A percentile compares a stretch with the other conserved stretches of the same genome.
Evolutionary conservation across 2,113 vertebrate species (phyloP).

Genomic region (Neofelis nebulosa): DNA sequence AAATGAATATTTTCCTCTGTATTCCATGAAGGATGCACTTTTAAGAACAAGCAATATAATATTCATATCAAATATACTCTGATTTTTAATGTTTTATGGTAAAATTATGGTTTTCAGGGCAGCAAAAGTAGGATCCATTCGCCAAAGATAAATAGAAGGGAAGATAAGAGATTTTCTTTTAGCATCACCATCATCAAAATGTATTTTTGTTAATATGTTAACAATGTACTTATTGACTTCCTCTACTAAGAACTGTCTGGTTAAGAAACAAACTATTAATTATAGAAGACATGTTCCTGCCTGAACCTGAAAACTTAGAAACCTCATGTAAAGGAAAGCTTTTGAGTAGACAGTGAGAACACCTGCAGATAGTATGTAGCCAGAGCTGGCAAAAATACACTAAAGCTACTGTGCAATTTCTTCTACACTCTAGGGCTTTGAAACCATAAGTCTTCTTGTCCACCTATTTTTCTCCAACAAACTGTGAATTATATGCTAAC

Average conservation of each 20-base stretch:
- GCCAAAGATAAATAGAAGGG: background rate
- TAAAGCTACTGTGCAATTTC: background rate
- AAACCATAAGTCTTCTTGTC: background rate
- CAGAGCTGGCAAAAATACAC: background rate
- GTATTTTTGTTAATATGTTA: background rate
- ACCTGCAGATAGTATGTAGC: background rate
- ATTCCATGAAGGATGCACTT: background rate
- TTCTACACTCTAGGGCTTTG: background rate
- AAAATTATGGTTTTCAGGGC: background rate
- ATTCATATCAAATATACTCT: background rate
- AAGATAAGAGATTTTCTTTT: background rate
- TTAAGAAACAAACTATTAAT: background rate
- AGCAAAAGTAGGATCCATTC: background rate
- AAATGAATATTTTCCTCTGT: background rate
- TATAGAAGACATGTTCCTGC: background rate
- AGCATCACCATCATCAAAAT: background rate
- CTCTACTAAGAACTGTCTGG: background rate
- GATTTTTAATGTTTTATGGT: background rate
- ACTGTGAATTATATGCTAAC: background rate
- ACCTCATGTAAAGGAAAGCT: background rate
- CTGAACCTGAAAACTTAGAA: background rate
- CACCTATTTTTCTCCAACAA: background rate
- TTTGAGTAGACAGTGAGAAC: background rate
- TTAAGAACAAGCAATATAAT: background rate
- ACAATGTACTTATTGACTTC: background rate